Base-by-base conservation (phyloP, 2,797 vertebrate species). In the Margarornis squamiger region DNA sequence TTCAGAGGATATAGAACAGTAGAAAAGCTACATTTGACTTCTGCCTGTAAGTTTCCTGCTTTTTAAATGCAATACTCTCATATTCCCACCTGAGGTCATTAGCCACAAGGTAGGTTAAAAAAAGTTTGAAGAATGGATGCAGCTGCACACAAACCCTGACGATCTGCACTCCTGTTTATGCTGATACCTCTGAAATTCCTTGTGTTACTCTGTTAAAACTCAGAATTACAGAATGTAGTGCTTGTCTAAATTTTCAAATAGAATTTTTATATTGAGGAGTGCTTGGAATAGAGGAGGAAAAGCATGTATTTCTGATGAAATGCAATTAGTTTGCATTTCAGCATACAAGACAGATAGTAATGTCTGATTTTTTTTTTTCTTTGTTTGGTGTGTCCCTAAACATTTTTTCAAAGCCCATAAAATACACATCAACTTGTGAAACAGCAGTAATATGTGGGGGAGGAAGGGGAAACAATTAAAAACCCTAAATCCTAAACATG, bases 71-170 rank as follows among this genome's bases (percentile, higher is more conserved):
- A 82, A 86, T 58, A 72, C 94, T 93, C 93, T 90, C 77, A 54
- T 96, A 97, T 97, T 97, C 97, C 98, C 98, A 97, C 96, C 97
- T 97, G 98, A 97, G 98, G 98, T 97, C 97, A 97, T 98, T 98
- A 97, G 97, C 96, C 92, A 94, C 96, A 66, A 97, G 95, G 88
- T 75, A 97, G 97, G 98, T 97, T 98, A 96, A 97, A 97, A 95
- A 94, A 97, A 96, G 68, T 96, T 93, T 97, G 95, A 96, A 83
- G 76, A 92, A 95, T 94, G 90, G 89, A 91, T 97, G 91, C 96
- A 97, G 92, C 92, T 97, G 97, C 94, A 77, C 66, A 94, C 75
- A 93, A 95, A 90, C 72, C 52, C 74, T 29, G 29, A 94, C 92
- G 97, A 96, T 96, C 83, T 96, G 96, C 90, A 92, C 96, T 98